Percentiles rank a stretch among this genome's conserved stretches.
Conservation (phyloP, 2,113 vertebrate genomes). For the Lampris megalopsis region DNA sequence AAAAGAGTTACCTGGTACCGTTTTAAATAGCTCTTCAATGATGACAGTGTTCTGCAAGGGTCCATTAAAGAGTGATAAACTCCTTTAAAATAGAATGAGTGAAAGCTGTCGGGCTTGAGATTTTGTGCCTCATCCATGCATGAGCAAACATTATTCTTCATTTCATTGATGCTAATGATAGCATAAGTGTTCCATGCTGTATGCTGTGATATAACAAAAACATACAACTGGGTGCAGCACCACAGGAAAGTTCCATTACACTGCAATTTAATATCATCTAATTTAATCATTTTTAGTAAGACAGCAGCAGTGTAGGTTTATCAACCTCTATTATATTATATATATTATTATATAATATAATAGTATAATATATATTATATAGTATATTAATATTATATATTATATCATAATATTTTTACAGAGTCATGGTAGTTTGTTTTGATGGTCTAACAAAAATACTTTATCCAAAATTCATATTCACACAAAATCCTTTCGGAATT, state of each 20-base stretch:
- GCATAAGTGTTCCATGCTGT: conserved; percentile 27
- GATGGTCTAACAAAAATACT: background rate
- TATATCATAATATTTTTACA: background rate
- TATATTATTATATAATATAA: too few species aligned
- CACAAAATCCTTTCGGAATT: background rate
- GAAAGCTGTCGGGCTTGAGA: background rate
- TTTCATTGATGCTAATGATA: conserved; percentile 27
- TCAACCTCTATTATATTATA: too few species aligned
- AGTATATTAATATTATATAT: too few species aligned
- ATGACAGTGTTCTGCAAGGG: conserved; percentile 42
- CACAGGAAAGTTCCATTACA: conserved; percentile 29
- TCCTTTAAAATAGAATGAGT: background rate
- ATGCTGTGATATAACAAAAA: conserved; percentile 50
- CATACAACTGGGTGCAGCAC: conserved; percentile 66
- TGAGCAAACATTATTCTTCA: conserved; percentile 49
- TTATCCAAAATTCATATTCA: background rate
- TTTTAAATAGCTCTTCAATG: background rate
- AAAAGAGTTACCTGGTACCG: too few species aligned
- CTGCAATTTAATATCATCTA: background rate
- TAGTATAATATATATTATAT: too few species aligned
- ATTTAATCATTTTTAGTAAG: background rate
- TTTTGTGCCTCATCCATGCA: conserved; percentile 55
- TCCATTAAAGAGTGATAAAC: conserved; percentile 22
- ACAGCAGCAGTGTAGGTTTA: too few species aligned
- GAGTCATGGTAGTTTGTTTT: background rate